phyloP scores from a whole-genome alignment of 2,888 invertebrate species.

The Stictocephala bisonia region DNA sequence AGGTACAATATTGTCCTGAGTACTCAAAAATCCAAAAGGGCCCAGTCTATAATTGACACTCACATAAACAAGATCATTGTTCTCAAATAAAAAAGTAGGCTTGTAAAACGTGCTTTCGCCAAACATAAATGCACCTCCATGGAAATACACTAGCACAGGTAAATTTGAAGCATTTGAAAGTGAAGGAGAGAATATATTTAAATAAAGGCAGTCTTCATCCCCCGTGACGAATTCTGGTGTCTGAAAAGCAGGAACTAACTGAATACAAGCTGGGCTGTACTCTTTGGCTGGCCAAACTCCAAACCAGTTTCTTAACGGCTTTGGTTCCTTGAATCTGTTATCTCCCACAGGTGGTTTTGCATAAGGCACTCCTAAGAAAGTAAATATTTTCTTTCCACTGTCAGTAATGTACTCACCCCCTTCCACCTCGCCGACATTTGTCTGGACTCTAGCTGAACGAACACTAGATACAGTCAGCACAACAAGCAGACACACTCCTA shows the following conservation, averaged over 20 bases:
- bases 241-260: too few species aligned
- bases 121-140: slow-evolving; percentile 72
- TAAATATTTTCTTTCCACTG: neutral
- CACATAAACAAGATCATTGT: slow-evolving; percentile 65
- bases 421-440: too few species aligned
- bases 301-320: neutral
- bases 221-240: too few species aligned
- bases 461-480: too few species aligned
- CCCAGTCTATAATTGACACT: slow-evolving; percentile 64
- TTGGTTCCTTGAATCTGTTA: slow-evolving; percentile 15
- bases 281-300: neutral
- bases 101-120: slow-evolving; percentile 70
- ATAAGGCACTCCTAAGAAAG: slow-evolving; percentile 26
- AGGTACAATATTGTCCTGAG: slow-evolving; percentile 59
- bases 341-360: slow-evolving; percentile 13
- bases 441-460: too few species aligned
- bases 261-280: slow-evolving; percentile 9
- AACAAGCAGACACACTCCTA: too few species aligned
- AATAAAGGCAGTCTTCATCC: slow-evolving; percentile 26
- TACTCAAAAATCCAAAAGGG: slow-evolving; percentile 64
- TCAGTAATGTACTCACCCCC: slow-evolving; percentile 5
- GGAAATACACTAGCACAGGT: slow-evolving; percentile 66
- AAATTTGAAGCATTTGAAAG: slow-evolving; percentile 47
- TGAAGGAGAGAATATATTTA: slow-evolving; percentile 3
- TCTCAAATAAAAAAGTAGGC: slow-evolving; percentile 71